Conservation (phyloP, 2,888 invertebrate species). For the Pseudoips prasinana region DNA sequence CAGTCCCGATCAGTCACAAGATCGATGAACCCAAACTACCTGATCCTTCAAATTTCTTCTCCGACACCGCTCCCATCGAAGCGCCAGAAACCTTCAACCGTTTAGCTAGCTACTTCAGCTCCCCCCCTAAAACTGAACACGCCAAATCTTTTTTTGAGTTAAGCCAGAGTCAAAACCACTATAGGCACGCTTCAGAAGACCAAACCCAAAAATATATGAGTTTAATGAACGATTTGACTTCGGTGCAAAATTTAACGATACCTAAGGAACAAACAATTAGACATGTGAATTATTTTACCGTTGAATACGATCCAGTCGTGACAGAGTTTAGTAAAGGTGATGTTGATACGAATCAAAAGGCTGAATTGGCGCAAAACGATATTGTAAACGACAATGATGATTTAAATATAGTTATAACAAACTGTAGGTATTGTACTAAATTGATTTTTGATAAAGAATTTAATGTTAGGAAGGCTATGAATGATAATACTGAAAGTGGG, state of each 20-base stretch:
- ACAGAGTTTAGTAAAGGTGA: slow-evolving; percentile 20
- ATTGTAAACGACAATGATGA: slow-evolving; percentile 10
- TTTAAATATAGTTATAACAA: slow-evolving; percentile 27
- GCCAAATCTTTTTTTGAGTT: slow-evolving; percentile 78
- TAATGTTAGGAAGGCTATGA: slow-evolving; percentile 49
- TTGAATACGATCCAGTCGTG: slow-evolving; percentile 47
- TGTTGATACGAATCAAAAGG: slow-evolving; percentile 14
- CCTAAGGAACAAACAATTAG: slow-evolving; percentile 47
- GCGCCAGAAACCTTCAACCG: slow-evolving; percentile 49
- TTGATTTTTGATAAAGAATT: slow-evolving; percentile 31
- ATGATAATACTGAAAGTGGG: slow-evolving; percentile 29
- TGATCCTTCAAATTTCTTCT: slow-evolving; percentile 61
- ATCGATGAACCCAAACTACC: slow-evolving; percentile 9
- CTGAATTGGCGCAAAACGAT: slow-evolving; percentile 22
- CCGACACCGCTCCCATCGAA: slow-evolving; percentile 24
- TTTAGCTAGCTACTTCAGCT: slow-evolving; percentile 67
- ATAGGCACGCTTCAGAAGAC: slow-evolving; percentile 45
- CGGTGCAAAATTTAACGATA: slow-evolving; percentile 43
- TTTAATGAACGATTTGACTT: slow-evolving; percentile 62
- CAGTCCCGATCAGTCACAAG: too few relatives aligned
- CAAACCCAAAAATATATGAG: slow-evolving; percentile 29
- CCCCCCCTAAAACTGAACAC: slow-evolving; percentile 63
- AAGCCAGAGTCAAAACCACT: slow-evolving; percentile 72
- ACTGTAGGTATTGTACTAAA: slow-evolving; percentile 56
- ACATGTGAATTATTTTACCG: slow-evolving; percentile 62